Base-by-base conservation (phyloP, 2,888 invertebrate genomes). In the Pinctada fucata region DNA sequence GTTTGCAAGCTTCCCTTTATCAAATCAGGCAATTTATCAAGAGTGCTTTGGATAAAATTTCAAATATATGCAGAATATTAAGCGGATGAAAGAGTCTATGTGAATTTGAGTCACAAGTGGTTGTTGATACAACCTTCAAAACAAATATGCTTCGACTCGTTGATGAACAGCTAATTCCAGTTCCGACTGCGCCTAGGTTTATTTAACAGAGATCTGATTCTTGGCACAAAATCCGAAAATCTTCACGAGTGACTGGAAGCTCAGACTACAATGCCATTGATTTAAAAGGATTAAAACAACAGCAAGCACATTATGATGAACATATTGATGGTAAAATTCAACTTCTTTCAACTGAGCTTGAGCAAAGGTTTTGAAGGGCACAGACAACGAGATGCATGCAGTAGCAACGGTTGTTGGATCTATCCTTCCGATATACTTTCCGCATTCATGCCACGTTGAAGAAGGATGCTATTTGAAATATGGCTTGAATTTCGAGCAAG, bases 1-100 rank as follows among this genome's bases (percentile, higher is more conserved):
- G 52, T 47, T 64, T 79, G 3, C 75, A 76, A n/a, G 67, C 75
- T 1, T 75, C 79, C 2, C 49, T 79, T 3, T 75, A 67, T 71
- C 79, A 79, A 58, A 8, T 79, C n/a, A 75, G 65, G 3, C 63
- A 79, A 16, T 51, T 48, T 8, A 72, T 72, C 13, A 45, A 48
- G 16, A 16, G 64, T 5, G 49, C 71, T 5, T 52, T 65, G 3
- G 8, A 31, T 49, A 2, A 5, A 31, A 50, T 68, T 10, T 63
- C 3, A 13, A 58, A 58, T 58, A 4, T 76, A 13, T 66, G 64
- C n/a, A n/a, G n/a, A 13, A 16, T 10, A 13, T 52, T 52, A 16
- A 65, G 71, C n/a, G 5, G 3, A 13, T 4, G 72, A 13, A 3
- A 52, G 5, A 10, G 13, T n/a, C 5, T 48, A 1, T 48, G 10